phyloP scores from a whole-genome alignment of 2,113 vertebrate genomes.

The Boulengeromyrus knoepffleri region DNA sequence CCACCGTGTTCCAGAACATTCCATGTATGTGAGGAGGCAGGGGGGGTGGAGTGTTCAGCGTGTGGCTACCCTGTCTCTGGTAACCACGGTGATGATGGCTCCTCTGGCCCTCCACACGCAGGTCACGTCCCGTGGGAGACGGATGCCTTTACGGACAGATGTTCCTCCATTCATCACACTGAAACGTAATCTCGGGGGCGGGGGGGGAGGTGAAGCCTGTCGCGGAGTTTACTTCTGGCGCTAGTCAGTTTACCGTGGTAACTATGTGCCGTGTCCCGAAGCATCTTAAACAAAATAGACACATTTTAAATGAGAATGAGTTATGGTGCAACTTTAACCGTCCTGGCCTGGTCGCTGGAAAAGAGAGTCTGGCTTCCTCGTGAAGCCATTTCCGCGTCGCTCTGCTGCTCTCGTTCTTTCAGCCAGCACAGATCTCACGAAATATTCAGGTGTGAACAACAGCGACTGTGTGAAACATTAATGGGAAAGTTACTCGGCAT shows the following conservation, averaged over 20 bases:
- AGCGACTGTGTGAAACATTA: not conserved
- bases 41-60: not conserved
- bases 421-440: not conserved
- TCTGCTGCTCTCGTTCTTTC: not conserved
- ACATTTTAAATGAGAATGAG: not conserved
- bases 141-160: constrained; percentile 33
- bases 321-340: not conserved
- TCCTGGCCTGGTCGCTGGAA: not conserved
- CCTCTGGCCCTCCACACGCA: not conserved
- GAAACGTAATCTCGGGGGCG: not conserved
- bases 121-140: constrained; percentile 40
- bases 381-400: not conserved
- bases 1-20: constrained; percentile 1
- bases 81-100: not conserved
- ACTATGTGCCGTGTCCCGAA: not conserved
- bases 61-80: not conserved
- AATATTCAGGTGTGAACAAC: not conserved
- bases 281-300: not conserved
- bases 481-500: not conserved
- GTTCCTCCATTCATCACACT: not conserved
- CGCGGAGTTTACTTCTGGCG: not conserved
- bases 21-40: not conserved
- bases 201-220: not conserved
- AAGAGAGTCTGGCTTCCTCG: not conserved
- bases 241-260: not conserved